Base-by-base conservation (phyloP, 2,797 vertebrate species). In the Hirundo rustica region DNA sequence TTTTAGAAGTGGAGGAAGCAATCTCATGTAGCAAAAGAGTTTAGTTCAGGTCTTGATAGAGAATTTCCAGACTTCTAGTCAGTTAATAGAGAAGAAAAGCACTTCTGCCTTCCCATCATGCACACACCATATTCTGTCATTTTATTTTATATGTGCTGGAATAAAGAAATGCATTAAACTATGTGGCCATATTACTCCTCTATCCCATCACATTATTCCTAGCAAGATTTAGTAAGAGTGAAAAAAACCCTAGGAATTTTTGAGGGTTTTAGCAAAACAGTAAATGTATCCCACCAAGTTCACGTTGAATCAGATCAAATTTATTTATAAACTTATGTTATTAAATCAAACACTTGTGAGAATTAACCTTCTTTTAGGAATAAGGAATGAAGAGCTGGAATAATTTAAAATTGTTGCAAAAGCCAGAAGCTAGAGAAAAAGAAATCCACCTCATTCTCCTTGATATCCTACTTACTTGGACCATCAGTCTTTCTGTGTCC, bases 1-100 rank as follows among this genome's bases (percentile, higher is more conserved):
- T 83, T 67, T 93, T 85, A 85, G 50, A 97, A 93, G 68, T 60
- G 21, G n/a, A 73, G 29, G 50, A 91, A 83, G 40, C 23, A 89
- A 89, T 44, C 10, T 95, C 91, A 96, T 74, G 45, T 62, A 93
- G 58, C 36, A 87, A 68, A 85, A 77, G 45, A 64, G 47, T 80
- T 95, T 82, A 72, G 84, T 95, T 96, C 85, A 87, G 36, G 65
- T 80, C 87, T 94, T 84, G 27, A 84, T 93, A 96, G 90, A 79
- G 75, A 93, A 84, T 36, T 75, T 90, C 19, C 30, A 85, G 61
- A 40, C 30, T 66, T 47, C 21, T 34, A 40, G 30, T 48, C 32
- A 73, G 61, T 80, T 92, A 95, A 85, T 20, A 80, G 23, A 66
- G 65, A 64, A 89, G 66, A 82, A 92, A 88, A 87, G 6, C 36